Conservation (phyloP, 92 coral and sea anemone genomes). For the Porites divaricata region DNA sequence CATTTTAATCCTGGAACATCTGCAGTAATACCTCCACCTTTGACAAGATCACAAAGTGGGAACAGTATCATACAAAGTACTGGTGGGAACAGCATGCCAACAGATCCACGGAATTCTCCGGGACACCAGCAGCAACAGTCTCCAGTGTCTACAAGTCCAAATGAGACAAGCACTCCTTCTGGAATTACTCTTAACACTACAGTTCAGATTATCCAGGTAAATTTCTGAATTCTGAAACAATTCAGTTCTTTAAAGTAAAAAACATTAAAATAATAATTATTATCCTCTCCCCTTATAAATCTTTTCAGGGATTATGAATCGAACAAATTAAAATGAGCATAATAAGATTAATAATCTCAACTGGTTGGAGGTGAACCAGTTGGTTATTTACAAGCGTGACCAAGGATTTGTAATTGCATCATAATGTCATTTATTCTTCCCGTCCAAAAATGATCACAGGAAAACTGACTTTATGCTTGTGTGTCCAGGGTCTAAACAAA, state of each 20-base stretch:
- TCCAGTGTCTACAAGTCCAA: conserved; percentile 83
- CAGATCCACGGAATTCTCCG: conserved; percentile 46
- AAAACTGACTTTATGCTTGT: too few species aligned
- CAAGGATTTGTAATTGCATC: too few species aligned
- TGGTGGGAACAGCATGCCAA: conserved; percentile 28
- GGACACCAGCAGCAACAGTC: conserved; percentile 73
- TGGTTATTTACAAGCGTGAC: too few species aligned
- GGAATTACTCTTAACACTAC: conserved; percentile 89
- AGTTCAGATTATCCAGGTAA: conserved; percentile 88
- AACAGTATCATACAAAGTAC: conserved; percentile 48
- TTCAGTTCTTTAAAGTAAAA: background rate
- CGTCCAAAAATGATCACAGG: too few species aligned
- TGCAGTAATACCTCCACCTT: conserved; percentile 85
- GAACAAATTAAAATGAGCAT: too few species aligned
- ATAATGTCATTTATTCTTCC: too few species aligned
- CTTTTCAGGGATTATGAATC: too few species aligned
- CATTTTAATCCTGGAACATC: conserved; percentile 82
- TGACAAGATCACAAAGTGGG: conserved; percentile 69
- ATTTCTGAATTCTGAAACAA: background rate
- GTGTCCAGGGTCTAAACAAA: too few species aligned
- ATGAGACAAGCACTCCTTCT: conserved; percentile 77
- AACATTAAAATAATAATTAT: too few species aligned
- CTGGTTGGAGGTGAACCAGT: too few species aligned
- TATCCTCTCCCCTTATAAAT: too few species aligned
- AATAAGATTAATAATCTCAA: too few species aligned